Conservation (phyloP, 2,888 invertebrate species). For the Xestia rhomboidea region DNA sequence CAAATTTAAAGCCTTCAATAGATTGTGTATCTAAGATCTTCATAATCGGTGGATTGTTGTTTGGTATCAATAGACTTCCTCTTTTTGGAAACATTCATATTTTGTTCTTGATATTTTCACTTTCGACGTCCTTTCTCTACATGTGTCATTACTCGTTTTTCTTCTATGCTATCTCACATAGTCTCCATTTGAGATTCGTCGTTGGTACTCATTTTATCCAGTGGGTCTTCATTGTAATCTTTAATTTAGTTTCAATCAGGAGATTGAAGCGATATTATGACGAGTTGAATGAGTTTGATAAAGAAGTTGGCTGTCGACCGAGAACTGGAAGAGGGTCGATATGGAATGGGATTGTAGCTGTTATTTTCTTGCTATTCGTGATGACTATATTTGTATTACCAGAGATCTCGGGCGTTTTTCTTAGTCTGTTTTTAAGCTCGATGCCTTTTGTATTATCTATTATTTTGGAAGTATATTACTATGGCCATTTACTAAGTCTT, state of each 20-base stretch:
- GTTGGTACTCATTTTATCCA: conserved; percentile 34
- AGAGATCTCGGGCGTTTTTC: background rate
- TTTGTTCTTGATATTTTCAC: conserved; percentile 42
- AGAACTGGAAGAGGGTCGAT: conserved; percentile 67
- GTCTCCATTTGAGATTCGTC: background rate
- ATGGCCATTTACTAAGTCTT: conserved; percentile 77
- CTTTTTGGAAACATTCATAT: conserved; percentile 61
- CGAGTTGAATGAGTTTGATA: conserved; percentile 75
- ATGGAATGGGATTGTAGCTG: conserved; percentile 57
- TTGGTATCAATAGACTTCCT: conserved; percentile 63
- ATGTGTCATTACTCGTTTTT: conserved; percentile 9
- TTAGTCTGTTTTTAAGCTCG: conserved; percentile 15
- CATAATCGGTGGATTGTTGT: conserved; percentile 48
- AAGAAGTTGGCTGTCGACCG: conserved; percentile 72
- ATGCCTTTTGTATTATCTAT: conserved; percentile 61
- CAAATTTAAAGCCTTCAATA: conserved; percentile 63
- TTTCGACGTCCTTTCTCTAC: conserved; percentile 4
- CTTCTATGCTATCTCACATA: conserved; percentile 18
- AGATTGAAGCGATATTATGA: conserved; percentile 71
- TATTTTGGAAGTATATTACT: conserved; percentile 74
- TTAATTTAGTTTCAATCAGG: conserved; percentile 69
- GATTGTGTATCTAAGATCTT: conserved; percentile 76
- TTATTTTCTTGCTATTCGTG: conserved; percentile 5
- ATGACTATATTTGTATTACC: background rate
- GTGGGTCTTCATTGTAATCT: conserved; percentile 59